A percentile compares a stretch with the other conserved stretches of the same genome.
Conservation (phyloP, 2,888 invertebrate species). For the Antheraea yamamai region DNA sequence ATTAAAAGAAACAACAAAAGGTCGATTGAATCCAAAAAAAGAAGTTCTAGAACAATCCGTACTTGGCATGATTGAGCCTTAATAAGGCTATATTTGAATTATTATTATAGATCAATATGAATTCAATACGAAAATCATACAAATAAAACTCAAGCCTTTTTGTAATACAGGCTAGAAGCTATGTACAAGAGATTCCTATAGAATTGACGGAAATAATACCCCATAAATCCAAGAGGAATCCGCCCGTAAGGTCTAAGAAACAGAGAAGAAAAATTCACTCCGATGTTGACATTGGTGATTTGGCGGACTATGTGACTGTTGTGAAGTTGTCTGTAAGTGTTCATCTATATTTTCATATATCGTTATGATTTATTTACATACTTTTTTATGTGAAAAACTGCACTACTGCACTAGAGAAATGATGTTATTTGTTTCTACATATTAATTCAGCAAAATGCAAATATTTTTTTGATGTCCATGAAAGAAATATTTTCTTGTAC, state of each 20-base stretch:
- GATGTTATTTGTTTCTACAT: no score
- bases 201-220: slow-evolving; percentile 20
- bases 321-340: slow-evolving; percentile 53
- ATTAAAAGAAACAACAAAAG: no score
- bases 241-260: slow-evolving; percentile 41
- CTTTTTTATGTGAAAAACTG: no score
- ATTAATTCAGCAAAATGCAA: no score
- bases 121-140: no score
- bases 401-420: no score
- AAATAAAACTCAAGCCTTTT: slow-evolving; percentile 2
- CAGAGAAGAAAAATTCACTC: slow-evolving; percentile 46
- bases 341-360: background rate
- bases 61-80: no score
- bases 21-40: background rate
- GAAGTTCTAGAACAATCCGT: no score
- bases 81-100: no score
- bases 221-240: slow-evolving; percentile 40
- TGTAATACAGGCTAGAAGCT: slow-evolving; percentile 18
- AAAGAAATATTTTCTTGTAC: no score
- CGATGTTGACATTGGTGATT: slow-evolving; percentile 40
- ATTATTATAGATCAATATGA: no score
- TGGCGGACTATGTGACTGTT: slow-evolving; percentile 55
- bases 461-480: no score
- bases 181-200: slow-evolving; percentile 6
- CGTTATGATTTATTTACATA: background rate